Conservation (phyloP, 2,113 vertebrate genomes). For the Turdus rufiventris region DNA sequence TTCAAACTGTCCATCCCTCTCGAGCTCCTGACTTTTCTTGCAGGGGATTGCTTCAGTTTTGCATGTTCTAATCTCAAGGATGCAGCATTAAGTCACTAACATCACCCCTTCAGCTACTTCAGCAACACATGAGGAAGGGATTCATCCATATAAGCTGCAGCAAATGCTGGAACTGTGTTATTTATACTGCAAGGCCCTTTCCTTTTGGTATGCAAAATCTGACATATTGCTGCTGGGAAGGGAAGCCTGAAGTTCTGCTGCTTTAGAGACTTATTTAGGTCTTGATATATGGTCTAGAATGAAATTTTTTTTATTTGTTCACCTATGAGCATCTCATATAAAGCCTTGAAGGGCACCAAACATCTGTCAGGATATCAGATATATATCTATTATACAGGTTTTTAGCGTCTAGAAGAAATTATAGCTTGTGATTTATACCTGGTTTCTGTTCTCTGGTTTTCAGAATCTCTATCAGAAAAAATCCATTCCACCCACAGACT, state of each 20-base stretch:
- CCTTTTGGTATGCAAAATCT: not conserved
- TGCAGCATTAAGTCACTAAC: not conserved
- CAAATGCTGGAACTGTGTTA: not conserved
- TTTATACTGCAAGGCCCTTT: not conserved
- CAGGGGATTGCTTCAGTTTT: not conserved
- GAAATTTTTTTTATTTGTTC: not conserved
- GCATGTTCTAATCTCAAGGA: not conserved
- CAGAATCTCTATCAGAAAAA: not conserved
- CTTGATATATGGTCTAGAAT: not conserved
- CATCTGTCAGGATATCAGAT: not conserved
- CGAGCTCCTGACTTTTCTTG: not conserved
- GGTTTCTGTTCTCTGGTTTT: not conserved
- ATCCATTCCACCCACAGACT: not conserved
- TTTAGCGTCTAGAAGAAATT: not conserved
- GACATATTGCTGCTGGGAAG: not conserved
- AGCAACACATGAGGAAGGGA: not conserved
- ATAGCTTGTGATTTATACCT: not conserved
- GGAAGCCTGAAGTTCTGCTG: not conserved
- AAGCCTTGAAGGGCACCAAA: not conserved
- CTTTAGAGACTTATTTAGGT: not conserved
- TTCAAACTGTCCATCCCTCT: not conserved
- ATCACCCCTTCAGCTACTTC: not conserved
- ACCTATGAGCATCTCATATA: not conserved
- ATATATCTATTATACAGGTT: not conserved
- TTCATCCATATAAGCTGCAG: rapidly evolving